Conservation (phyloP, 2,113 vertebrate species). For the Spheniscus mendiculus region DNA sequence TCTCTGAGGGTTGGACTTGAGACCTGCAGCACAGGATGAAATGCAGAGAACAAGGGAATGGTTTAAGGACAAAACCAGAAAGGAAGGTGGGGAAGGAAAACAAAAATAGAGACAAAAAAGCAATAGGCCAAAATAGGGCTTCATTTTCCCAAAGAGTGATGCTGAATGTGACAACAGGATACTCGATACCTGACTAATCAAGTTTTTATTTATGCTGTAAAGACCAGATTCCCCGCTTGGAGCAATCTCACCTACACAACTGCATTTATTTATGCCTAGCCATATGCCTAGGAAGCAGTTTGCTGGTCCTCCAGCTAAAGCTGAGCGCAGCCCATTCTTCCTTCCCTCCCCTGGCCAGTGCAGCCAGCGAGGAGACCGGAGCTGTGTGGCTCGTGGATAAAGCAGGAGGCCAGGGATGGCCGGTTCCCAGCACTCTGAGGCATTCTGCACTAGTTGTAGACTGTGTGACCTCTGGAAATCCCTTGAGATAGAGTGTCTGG, state of each 20-base stretch:
- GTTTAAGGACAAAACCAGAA: not conserved
- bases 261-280: not conserved
- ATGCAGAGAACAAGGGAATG: not conserved
- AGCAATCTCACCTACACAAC: not conserved
- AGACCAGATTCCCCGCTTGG: not conserved
- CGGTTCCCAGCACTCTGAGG: not conserved
- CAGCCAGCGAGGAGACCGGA: not conserved
- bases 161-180: not conserved
- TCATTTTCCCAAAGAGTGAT: not conserved
- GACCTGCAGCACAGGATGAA: not conserved
- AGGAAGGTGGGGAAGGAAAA: not conserved
- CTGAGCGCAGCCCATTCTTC: not conserved
- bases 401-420: not conserved
- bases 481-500: not conserved
- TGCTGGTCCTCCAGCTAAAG: not conserved
- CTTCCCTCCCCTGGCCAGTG: not conserved
- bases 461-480: not conserved
- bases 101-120: not conserved
- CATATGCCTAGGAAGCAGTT: not conserved
- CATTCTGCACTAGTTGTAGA: not conserved
- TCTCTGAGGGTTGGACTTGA: not conserved
- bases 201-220: not conserved
- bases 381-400: fast-evolving
- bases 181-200: not conserved
- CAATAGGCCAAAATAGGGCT: not conserved